Evolutionary conservation across 1,140 invertebrate species (phyloP).

Genomic region (Pseudomyrmex flavicornis): DNA sequence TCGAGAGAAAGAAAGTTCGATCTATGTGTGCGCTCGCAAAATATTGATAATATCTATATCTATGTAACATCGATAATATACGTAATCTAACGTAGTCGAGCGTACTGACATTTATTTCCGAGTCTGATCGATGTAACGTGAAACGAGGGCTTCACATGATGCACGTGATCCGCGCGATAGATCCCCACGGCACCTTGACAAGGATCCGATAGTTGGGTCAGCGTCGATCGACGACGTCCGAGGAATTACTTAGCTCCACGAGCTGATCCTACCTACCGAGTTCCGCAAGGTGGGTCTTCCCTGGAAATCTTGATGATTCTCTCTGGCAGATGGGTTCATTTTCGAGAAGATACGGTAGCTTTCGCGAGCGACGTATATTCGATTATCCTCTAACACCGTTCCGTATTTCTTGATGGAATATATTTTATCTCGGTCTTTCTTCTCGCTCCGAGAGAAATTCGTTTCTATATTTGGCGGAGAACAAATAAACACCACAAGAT

Average conservation of each 20-base stretch:
- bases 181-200: constrained; percentile 35
- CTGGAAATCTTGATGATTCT: constrained; percentile 53
- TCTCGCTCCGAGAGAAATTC: not conserved
- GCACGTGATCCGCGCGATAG: constrained; percentile 40
- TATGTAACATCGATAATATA: constrained; percentile 4
- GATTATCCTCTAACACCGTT: constrained; percentile 14
- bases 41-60: not conserved
- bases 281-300: not conserved
- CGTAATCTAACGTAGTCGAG: not conserved
- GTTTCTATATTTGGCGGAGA: not conserved
- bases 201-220: constrained; percentile 43
- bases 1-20: not conserved
- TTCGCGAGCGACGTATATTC: constrained; percentile 11
- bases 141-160: constrained; percentile 29
- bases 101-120: not conserved
- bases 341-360: constrained; percentile 12
- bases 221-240: constrained; percentile 31
- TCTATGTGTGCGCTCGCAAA: not conserved
- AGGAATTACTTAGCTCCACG: constrained; percentile 50
- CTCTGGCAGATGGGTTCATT: constrained; percentile 32
- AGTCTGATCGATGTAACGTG: constrained; percentile 49
- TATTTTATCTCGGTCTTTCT: not conserved
- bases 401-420: constrained; percentile 13
- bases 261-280: constrained; percentile 38
- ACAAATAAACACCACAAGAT: not conserved